A percentile compares a stretch with the other conserved stretches of the same genome.
These are phyloP conservation scores for Lutraria rhynchaena DNA, from an alignment of 1,140 invertebrate genomes.

Conservation along the genomic window DNA sequence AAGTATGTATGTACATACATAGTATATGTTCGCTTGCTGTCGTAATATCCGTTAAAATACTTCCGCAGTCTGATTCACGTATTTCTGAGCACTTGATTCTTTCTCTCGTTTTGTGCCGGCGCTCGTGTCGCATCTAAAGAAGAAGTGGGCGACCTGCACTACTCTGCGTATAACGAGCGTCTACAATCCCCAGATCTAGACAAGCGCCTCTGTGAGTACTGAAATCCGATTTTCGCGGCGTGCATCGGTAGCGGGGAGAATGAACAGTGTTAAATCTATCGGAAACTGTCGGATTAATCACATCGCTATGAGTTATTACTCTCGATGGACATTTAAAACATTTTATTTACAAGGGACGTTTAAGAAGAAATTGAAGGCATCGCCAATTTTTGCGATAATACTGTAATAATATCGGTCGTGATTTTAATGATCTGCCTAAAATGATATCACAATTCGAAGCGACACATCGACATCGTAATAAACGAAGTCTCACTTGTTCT, in stretches of 20 bases:
- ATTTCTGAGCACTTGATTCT: neutral
- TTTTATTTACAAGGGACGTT: neutral
- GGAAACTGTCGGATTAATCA: conserved; percentile 42
- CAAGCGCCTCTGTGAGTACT: conserved; percentile 20
- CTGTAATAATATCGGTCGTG: too few relatives aligned
- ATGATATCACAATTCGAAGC: too few relatives aligned
- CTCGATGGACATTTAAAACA: conserved; percentile 36
- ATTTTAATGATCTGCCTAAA: too few relatives aligned
- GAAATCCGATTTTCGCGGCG: conserved; percentile 13
- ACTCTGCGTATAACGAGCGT: neutral
- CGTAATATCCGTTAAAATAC: neutral
- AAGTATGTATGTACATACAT: too few relatives aligned
- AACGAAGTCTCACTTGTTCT: too few relatives aligned
- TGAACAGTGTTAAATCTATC: conserved; percentile 41
- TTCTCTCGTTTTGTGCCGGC: neutral
- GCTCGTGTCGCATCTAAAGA: neutral
- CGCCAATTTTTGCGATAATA: too few relatives aligned
- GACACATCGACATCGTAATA: too few relatives aligned
- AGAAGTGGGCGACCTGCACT: conserved; percentile 6
- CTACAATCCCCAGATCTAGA: neutral
- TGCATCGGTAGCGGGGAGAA: conserved; percentile 19
- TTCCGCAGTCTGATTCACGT: neutral
- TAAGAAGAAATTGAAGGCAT: neutral
- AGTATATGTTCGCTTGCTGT: too few relatives aligned
- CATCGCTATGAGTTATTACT: conserved; percentile 13